Evolutionary conservation across 2,797 vertebrate species (phyloP).

Genomic region (Lepus townsendii): DNA sequence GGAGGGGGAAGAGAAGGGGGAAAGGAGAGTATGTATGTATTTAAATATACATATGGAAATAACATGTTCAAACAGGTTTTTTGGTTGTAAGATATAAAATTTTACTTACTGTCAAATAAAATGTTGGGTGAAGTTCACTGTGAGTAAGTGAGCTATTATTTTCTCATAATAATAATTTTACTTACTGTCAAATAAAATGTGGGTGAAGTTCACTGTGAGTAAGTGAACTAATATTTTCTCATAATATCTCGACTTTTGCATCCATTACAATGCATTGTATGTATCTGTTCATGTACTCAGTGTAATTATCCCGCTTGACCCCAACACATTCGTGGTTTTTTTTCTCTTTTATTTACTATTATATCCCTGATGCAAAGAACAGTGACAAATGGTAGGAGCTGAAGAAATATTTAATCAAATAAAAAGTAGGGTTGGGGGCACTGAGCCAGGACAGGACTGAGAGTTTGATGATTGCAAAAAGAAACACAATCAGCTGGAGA

Average conservation of each 20-base stretch:
- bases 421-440: neutral
- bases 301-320: slow-evolving; percentile 23
- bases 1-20: no score
- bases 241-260: neutral
- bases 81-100: no score
- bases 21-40: neutral
- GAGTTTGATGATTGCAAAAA: slow-evolving; percentile 17
- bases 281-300: slow-evolving; percentile 35
- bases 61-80: slow-evolving; percentile 4
- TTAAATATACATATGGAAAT: slow-evolving; percentile 39
- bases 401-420: slow-evolving; percentile 48
- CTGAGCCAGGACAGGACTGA: neutral
- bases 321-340: slow-evolving; percentile 19
- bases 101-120: neutral
- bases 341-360: slow-evolving; percentile 29
- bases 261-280: neutral
- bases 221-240: neutral
- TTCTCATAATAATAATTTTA: neutral
- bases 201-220: neutral
- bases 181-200: neutral
- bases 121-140: neutral
- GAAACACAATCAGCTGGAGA: neutral
- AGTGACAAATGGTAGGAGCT: slow-evolving; percentile 35
- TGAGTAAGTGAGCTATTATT: neutral
- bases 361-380: slow-evolving; percentile 25